phyloP scores from a whole-genome alignment of 1,140 invertebrate species.

The Bombus pascuorum region DNA sequence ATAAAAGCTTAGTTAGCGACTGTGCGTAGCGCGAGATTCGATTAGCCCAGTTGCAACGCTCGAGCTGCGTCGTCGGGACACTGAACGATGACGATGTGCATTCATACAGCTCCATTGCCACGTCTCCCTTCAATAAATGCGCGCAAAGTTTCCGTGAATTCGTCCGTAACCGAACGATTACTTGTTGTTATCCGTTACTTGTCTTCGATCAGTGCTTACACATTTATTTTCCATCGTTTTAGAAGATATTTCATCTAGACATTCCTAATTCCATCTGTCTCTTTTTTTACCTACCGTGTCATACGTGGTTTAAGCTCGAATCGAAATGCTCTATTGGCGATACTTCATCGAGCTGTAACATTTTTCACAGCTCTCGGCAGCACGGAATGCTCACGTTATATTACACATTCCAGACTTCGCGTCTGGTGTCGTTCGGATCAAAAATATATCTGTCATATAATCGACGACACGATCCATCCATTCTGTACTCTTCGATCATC shows the following conservation, averaged over 20 bases:
- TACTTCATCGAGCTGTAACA: neutral
- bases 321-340: neutral
- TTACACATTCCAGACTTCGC: constrained; percentile 9
- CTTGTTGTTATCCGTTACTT: neutral
- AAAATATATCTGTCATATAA: neutral
- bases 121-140: constrained; percentile 25
- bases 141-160: constrained; percentile 39
- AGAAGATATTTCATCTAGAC: neutral
- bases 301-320: neutral
- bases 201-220: neutral
- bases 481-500: neutral
- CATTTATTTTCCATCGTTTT: neutral
- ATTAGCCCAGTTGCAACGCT: constrained; percentile 64
- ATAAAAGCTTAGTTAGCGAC: constrained; percentile 68
- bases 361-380: neutral
- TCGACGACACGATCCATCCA: neutral
- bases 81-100: constrained; percentile 56
- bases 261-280: too few relatives aligned
- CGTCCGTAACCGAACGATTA: neutral
- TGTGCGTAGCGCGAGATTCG: constrained; percentile 61
- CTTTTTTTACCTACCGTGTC: neutral
- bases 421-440: too few relatives aligned
- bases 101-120: constrained; percentile 4
- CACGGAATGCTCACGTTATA: constrained; percentile 4
- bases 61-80: constrained; percentile 52